Percentiles rank a stretch among this genome's conserved stretches.
phyloP scores from a whole-genome alignment of 2,113 vertebrate species.

The Albula glossodonta region DNA sequence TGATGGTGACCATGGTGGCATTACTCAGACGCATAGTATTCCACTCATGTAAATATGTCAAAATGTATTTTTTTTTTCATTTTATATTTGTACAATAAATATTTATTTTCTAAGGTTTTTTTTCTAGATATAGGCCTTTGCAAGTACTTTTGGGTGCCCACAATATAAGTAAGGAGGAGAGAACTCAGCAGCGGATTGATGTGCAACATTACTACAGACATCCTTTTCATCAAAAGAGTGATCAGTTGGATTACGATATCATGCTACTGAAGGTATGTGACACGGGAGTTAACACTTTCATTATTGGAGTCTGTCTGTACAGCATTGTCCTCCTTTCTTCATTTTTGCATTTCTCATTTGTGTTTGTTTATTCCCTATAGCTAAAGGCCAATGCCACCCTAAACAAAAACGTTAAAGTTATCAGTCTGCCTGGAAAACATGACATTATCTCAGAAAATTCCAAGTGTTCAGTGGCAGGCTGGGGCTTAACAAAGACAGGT shows the following conservation, averaged over 20 bases:
- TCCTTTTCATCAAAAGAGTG: neutral
- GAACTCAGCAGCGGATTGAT: conserved; percentile 34
- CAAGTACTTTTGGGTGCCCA: conserved; percentile 46
- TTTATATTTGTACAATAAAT: neutral
- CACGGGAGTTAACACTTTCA: neutral
- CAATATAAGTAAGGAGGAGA: conserved; percentile 15
- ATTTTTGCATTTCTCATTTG: neutral
- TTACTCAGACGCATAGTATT: no score
- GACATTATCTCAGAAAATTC: neutral
- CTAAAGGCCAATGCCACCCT: conserved; percentile 32
- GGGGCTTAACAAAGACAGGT: conserved; percentile 9
- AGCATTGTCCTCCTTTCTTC: neutral
- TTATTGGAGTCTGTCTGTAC: conserved; percentile 3
- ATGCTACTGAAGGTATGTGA: conserved; percentile 42
- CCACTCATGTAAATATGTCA: no score
- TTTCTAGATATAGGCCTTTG: neutral
- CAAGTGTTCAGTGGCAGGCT: conserved; percentile 39
- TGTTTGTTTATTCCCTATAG: neutral
- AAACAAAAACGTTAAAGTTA: conserved; percentile 23
- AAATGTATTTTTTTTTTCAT: neutral
- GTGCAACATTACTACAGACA: conserved; percentile 30
- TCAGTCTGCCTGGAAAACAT: conserved; percentile 18
- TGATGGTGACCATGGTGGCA: no score
- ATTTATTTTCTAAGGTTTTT: neutral
- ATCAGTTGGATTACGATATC: conserved; percentile 16